Evolutionary conservation across 2,888 invertebrate species (phyloP).

Genomic region (Yponomeuta evonymella): DNA sequence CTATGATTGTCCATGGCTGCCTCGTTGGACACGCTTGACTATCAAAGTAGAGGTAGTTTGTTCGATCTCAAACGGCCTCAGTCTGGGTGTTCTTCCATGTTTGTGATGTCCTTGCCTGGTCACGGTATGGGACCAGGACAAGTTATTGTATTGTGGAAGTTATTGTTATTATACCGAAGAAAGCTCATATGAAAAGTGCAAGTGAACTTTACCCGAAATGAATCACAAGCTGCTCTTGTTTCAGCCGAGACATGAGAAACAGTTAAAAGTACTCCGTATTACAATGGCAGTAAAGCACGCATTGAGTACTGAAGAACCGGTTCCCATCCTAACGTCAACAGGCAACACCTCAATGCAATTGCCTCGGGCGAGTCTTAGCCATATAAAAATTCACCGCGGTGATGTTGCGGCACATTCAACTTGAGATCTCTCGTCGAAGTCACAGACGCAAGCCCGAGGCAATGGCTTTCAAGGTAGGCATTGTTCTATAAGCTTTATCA

Average conservation of each 20-base stretch:
- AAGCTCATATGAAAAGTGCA: constrained; percentile 46
- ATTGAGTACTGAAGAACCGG: constrained; percentile 6
- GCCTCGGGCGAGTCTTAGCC: constrained; percentile 37
- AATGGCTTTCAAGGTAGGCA: constrained; percentile 64
- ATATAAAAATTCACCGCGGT: constrained; percentile 54
- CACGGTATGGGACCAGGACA: constrained; percentile 15
- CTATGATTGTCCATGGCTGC: too few relatives aligned
- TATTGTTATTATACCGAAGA: constrained; percentile 27
- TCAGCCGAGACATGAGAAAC: constrained; percentile 30
- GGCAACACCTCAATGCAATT: constrained; percentile 25
- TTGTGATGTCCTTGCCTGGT: too few relatives aligned
- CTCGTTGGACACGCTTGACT: too few relatives aligned
- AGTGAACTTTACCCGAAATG: constrained; percentile 58
- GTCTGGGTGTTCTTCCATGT: too few relatives aligned
- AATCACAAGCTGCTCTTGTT: constrained; percentile 46
- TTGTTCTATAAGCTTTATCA: constrained; percentile 1
- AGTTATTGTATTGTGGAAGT: too few relatives aligned
- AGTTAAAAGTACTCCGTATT: constrained; percentile 30
- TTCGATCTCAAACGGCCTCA: too few relatives aligned
- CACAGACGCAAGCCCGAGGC: constrained; percentile 36
- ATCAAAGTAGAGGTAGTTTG: too few relatives aligned
- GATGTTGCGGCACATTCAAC: constrained; percentile 53
- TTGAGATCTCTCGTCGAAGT: constrained; percentile 52
- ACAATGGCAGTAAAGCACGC: constrained; percentile 26
- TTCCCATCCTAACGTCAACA: not conserved